Evolutionary conservation across 2,888 invertebrate species (phyloP).

Genomic region (Seira sanloemensis): DNA sequence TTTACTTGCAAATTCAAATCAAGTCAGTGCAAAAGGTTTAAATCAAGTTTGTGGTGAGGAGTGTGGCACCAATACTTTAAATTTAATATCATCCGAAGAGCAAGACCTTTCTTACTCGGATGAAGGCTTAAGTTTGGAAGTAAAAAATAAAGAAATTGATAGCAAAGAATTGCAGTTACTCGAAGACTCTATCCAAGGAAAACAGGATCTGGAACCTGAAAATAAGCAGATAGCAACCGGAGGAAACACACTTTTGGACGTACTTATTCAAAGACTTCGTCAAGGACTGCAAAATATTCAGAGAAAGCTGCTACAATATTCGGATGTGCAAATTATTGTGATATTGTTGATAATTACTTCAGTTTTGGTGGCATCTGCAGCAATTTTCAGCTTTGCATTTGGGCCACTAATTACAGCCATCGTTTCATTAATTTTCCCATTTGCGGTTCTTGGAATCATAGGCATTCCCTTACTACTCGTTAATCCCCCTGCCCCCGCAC

Average conservation of each 20-base stretch:
- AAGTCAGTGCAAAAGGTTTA: neutral
- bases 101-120: neutral
- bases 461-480: conserved; percentile 36
- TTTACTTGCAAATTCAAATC: neutral
- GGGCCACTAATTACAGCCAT: conserved; percentile 47
- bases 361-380: conserved; percentile 15
- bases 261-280: neutral
- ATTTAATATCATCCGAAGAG: neutral
- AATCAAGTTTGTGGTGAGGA: neutral
- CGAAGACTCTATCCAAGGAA: neutral
- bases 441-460: conserved; percentile 51
- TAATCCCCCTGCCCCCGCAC: neutral
- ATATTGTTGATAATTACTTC: conserved; percentile 27
- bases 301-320: conserved; percentile 10
- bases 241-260: neutral
- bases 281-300: conserved; percentile 22
- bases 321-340: conserved; percentile 2
- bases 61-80: neutral
- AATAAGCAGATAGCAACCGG: neutral
- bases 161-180: neutral
- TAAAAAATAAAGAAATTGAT: neutral
- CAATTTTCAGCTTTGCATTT: conserved; percentile 43
- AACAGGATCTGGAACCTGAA: neutral
- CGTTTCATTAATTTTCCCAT: conserved; percentile 50
- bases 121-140: neutral